These are phyloP conservation scores for Oreochromis mossambicus DNA, from an alignment of 2,797 vertebrate species.

Conservation along the genomic window DNA sequence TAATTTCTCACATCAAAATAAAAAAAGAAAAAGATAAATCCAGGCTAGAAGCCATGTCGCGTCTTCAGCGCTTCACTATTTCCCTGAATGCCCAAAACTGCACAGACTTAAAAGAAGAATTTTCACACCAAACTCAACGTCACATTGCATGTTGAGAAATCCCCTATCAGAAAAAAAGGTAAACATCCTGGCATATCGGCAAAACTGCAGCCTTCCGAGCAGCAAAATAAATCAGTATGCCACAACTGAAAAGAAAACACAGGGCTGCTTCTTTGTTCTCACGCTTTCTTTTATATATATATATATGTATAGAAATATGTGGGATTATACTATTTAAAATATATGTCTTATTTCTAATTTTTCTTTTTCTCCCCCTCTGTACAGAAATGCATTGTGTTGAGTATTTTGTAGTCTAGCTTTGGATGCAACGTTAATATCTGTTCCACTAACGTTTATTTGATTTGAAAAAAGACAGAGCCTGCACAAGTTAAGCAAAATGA, in stretches of 20 bases:
- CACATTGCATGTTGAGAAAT: neutral
- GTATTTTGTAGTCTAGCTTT: neutral
- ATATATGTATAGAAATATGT: neutral
- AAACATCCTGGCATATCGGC: neutral
- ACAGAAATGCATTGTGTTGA: neutral
- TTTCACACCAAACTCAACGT: neutral
- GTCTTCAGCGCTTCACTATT: neutral
- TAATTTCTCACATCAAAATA: neutral
- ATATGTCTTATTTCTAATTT: neutral
- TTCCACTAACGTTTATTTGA: neutral
- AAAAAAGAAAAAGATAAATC: neutral
- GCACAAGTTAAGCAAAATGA: slow-evolving; percentile 1
- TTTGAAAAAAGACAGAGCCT: neutral
- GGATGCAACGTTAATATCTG: neutral
- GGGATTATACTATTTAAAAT: neutral
- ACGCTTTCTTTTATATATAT: neutral
- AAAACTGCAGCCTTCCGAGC: neutral
- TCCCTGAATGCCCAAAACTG: neutral
- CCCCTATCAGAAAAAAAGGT: neutral
- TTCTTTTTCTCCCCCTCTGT: neutral
- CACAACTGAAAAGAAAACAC: neutral
- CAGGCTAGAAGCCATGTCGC: neutral
- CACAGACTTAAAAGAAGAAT: neutral
- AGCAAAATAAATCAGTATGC: neutral
- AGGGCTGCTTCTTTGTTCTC: neutral